These are phyloP conservation scores for Lethenteron reissneri DNA, from an alignment of 2,113 vertebrate species.

Conservation along the genomic window DNA sequence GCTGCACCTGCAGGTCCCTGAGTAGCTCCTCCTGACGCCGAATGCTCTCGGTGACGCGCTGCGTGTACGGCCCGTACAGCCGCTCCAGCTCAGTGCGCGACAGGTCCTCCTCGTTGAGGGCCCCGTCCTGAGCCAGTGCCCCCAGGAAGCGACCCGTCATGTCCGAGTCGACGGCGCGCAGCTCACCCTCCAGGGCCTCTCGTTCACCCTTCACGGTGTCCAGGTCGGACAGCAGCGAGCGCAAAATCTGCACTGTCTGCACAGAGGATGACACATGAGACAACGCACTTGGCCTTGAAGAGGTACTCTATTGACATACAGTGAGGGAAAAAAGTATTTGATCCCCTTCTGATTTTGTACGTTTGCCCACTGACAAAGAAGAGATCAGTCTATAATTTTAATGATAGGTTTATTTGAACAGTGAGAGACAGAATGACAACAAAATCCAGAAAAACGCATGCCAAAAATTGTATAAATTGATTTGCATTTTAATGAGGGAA, in stretches of 20 bases:
- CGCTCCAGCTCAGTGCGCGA: conserved; percentile 53
- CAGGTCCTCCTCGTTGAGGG: conserved; percentile 74
- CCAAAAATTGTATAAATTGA: no score
- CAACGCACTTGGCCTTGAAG: neutral
- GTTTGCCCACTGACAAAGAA: no score
- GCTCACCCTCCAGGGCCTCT: conserved; percentile 56
- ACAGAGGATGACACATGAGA: neutral
- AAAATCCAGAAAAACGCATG: no score
- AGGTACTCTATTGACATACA: no score
- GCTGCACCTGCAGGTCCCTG: conserved; percentile 38
- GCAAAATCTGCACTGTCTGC: conserved; percentile 64
- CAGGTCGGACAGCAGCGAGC: conserved; percentile 38
- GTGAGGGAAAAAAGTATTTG: no score
- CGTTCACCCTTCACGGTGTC: conserved; percentile 69
- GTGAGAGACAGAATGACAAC: no score
- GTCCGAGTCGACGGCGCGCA: conserved; percentile 72
- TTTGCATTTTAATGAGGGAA: no score
- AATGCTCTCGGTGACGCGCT: conserved; percentile 55
- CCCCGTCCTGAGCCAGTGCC: conserved; percentile 61
- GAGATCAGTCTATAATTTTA: no score
- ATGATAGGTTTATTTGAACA: no score
- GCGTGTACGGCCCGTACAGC: conserved; percentile 51
- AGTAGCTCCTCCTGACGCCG: conserved; percentile 64
- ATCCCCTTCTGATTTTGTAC: no score
- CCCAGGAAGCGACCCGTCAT: conserved; percentile 65